Conservation (phyloP, 2,797 vertebrate species). For the Halcyon leucocephala region DNA sequence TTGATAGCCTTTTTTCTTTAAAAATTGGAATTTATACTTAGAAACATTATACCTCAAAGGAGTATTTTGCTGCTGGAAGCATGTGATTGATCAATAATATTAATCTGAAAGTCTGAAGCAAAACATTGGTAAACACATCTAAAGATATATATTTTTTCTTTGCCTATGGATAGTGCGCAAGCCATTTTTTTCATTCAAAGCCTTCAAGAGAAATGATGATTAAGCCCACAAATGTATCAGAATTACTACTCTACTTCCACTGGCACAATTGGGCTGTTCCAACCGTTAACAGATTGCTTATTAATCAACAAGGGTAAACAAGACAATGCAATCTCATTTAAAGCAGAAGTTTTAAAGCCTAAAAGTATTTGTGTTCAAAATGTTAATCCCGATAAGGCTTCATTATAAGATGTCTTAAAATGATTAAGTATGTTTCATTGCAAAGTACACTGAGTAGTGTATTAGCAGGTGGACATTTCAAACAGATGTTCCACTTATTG, state of each 20-base stretch:
- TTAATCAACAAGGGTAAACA: constrained; percentile 84
- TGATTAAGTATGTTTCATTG: constrained; percentile 74
- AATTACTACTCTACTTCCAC: constrained; percentile 77
- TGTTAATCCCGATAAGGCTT: constrained; percentile 77
- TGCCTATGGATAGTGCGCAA: constrained; percentile 54
- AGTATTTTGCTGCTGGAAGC: constrained; percentile 36
- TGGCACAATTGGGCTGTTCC: constrained; percentile 69
- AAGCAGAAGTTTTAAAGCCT: constrained; percentile 76
- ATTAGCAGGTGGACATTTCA: constrained; percentile 80
- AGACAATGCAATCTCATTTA: constrained; percentile 82
- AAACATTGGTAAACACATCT: constrained; percentile 54
- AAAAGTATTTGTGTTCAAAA: constrained; percentile 81
- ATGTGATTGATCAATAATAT: constrained; percentile 53
- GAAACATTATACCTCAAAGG: constrained; percentile 28
- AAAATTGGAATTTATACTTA: background rate
- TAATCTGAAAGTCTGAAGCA: constrained; percentile 47
- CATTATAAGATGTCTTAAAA: constrained; percentile 77
- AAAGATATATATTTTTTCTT: constrained; percentile 64
- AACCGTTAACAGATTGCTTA: constrained; percentile 83
- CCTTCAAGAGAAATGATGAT: constrained; percentile 76
- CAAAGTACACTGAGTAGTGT: constrained; percentile 66
- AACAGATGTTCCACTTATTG: constrained; percentile 78
- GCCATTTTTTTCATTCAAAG: constrained; percentile 66
- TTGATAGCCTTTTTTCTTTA: constrained; percentile 24
- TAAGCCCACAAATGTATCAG: constrained; percentile 72